Base-by-base conservation (phyloP, 2,888 invertebrate genomes). In the Pseudanteris insignis region DNA sequence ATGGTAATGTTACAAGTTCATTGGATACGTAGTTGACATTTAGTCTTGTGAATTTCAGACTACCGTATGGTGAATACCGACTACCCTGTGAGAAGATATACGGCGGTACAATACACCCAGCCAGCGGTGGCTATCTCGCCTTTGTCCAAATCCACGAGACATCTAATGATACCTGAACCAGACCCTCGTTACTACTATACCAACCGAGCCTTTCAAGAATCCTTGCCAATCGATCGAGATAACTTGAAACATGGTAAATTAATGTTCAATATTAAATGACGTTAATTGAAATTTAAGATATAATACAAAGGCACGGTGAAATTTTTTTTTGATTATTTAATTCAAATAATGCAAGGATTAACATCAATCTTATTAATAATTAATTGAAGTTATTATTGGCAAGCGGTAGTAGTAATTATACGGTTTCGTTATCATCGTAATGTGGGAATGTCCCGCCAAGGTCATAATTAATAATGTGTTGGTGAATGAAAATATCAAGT, bases 71-170 rank as follows among this genome's bases (percentile, higher is more conserved):
- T 87, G 48, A 89, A 89, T 57, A 91, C 91, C 2, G 90, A 90
- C 65, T 88, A 88, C 70, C 91, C 91, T 0, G 84, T 87, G 6
- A 84, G 89, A 65, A 87, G 89, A n/a, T 90, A 89, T 67, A 90
- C 90, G 0, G 88, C 89, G 2, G 86, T 88, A 69, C 89, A 90
- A 71, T 91, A 88, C 78, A 91, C 91, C 1, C 90, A 91, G 76
- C 89, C 90, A 43, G 90, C 89, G 63, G 90, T 90, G 70, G 85
- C 85, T 47, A 86, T 86, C 51, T 89, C 89, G 1, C 86, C 86
- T 40, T 79, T 87, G 62, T 90, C 90, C 10, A 92, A 92, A 81
- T 90, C 91, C 7, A 91, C 91, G 5, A 85, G 91, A 71, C 91
- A 91, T 80, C 83, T 91, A 36, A 82, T 89, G 62, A 86, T 88